A percentile compares a stretch with the other conserved stretches of the same genome.
phyloP scores from a whole-genome alignment of 2,888 invertebrate species.

The Noctua janthe region DNA sequence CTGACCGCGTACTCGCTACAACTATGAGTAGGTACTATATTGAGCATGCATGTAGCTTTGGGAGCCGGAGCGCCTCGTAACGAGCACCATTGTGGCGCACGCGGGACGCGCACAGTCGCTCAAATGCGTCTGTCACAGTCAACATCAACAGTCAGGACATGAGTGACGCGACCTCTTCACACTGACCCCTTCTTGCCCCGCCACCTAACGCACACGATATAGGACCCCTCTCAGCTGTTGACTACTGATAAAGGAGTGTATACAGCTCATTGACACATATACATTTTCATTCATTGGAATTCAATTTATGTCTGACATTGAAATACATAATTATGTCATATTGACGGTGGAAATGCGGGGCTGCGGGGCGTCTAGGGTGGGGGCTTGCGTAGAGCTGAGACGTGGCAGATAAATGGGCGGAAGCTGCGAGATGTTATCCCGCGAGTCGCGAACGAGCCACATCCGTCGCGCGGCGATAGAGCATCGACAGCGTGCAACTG shows the following conservation, averaged over 20 bases:
- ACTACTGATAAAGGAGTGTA: background rate
- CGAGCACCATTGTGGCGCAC: conserved; percentile 70
- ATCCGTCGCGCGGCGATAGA: conserved; percentile 69
- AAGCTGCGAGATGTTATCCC: conserved; percentile 73
- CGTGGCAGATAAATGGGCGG: conserved; percentile 77
- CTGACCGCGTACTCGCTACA: background rate
- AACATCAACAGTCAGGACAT: background rate
- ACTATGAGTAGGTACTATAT: background rate
- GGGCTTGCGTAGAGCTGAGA: conserved; percentile 43
- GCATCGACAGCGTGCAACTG: conserved; percentile 60
- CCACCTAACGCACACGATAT: background rate
- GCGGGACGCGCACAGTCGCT: conserved; percentile 55
- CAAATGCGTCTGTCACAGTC: background rate
- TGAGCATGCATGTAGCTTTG: background rate
- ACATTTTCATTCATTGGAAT: background rate
- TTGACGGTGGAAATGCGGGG: background rate
- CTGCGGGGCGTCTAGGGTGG: conserved; percentile 26
- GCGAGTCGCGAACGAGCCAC: conserved; percentile 66
- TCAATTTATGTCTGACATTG: background rate
- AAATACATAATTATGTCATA: conserved; percentile 6
- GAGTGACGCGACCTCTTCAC: background rate
- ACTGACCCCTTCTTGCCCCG: background rate
- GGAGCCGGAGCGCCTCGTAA: conserved; percentile 47
- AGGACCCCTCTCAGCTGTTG: background rate
- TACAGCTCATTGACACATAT: background rate